Conservation (phyloP, 2,888 invertebrate genomes). For the Drosophila falleni region DNA sequence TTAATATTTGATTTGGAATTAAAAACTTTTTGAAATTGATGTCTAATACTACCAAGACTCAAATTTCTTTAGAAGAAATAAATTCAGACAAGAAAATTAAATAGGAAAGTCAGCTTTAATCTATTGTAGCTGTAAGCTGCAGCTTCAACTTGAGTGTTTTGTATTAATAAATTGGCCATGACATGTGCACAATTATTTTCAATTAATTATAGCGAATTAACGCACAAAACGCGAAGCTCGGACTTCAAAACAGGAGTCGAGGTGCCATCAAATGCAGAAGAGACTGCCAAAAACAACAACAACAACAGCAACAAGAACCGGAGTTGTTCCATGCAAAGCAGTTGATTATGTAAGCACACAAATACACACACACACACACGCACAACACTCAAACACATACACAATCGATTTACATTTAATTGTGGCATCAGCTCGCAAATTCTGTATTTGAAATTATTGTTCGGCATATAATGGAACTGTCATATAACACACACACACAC, state of each 20-base stretch:
- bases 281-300: constrained; percentile 5
- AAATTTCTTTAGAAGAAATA: neutral
- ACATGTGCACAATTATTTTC: constrained; percentile 58
- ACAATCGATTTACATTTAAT: constrained; percentile 76
- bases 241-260: constrained; percentile 2
- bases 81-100: neutral
- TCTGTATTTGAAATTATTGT: constrained; percentile 77
- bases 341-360: constrained; percentile 40
- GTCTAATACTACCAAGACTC: too few species aligned
- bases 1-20: too few species aligned
- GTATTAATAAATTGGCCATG: constrained; percentile 32
- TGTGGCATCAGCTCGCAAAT: constrained; percentile 69
- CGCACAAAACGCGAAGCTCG: constrained; percentile 9
- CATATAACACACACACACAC: constrained; percentile 36
- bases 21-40: too few species aligned
- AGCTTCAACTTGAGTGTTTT: constrained; percentile 12
- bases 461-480: constrained; percentile 54
- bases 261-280: constrained; percentile 24
- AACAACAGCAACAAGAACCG: constrained; percentile 18
- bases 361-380: constrained; percentile 2
- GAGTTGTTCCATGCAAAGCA: constrained; percentile 22
- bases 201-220: constrained; percentile 58
- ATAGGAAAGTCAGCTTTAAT: neutral
- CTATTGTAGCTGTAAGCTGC: neutral
- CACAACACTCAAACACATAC: neutral